Evolutionary conservation across 92 coral and sea anemone species (phyloP).

Genomic region (Pocillopora meandrina): DNA sequence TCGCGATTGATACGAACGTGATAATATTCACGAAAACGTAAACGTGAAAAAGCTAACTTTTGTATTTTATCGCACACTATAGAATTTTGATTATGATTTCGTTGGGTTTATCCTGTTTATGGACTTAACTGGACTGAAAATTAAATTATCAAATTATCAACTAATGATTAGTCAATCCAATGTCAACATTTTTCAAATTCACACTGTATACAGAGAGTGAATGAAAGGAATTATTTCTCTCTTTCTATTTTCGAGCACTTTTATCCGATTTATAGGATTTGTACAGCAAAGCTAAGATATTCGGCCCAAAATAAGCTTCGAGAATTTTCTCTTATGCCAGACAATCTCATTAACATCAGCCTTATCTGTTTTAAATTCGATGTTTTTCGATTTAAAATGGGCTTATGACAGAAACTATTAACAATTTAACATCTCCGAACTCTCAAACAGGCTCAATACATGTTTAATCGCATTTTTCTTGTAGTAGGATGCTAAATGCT

Average conservation of each 20-base stretch:
- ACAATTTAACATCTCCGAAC: neutral
- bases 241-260: too few species aligned
- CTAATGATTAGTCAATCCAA: too few species aligned
- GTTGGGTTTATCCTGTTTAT: too few species aligned
- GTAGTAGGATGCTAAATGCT: neutral
- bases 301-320: neutral
- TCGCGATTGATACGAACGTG: too few species aligned
- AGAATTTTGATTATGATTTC: too few species aligned
- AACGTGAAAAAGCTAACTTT: too few species aligned
- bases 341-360: neutral
- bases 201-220: neutral
- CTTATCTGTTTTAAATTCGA: neutral
- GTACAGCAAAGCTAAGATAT: neutral
- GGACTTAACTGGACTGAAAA: too few species aligned
- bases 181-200: neutral
- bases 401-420: slow-evolving; percentile 2
- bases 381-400: neutral
- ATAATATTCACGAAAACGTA: too few species aligned
- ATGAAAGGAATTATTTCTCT: too few species aligned
- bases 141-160: too few species aligned
- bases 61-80: too few species aligned
- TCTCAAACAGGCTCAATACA: neutral
- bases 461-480: neutral
- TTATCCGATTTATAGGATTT: neutral
- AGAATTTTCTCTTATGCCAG: slow-evolving; percentile 8